A percentile compares a stretch with the other conserved stretches of the same genome.
phyloP scores from a whole-genome alignment of 2,888 invertebrate species.

The Drosophila cognata region DNA sequence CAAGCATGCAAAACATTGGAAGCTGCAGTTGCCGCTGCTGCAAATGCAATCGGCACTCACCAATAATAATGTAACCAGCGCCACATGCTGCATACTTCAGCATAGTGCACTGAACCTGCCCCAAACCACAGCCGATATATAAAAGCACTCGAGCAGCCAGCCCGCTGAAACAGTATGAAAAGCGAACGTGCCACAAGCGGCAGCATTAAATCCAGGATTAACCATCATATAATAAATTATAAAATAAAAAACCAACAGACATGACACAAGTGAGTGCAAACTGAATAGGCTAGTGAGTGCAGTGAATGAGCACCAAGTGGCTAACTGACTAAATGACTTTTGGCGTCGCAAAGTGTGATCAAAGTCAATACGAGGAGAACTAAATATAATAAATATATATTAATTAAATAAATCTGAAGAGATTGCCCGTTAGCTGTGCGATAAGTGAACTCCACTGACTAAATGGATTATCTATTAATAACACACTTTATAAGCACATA shows the following conservation, averaged over 20 bases:
- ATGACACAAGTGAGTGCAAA: conserved; percentile 65
- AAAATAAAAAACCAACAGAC: neutral
- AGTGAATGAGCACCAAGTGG: conserved; percentile 1
- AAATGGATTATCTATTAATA: neutral
- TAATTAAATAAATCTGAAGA: neutral
- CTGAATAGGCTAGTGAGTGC: conserved; percentile 12
- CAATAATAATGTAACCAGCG: conserved; percentile 34
- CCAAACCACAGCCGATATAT: conserved; percentile 39
- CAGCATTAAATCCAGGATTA: conserved; percentile 42
- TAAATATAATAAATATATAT: neutral
- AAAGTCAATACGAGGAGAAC: neutral
- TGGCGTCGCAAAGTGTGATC: neutral
- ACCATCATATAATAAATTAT: conserved; percentile 10
- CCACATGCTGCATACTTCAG: conserved; percentile 48
- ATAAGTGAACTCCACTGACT: neutral
- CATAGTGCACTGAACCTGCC: conserved; percentile 72
- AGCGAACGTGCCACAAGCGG: conserved; percentile 53
- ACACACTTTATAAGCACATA: neutral
- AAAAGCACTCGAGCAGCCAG: conserved; percentile 53
- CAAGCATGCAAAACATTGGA: conserved; percentile 44
- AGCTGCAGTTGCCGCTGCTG: conserved; percentile 52
- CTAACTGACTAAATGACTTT: neutral
- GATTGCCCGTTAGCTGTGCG: neutral
- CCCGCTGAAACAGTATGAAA: conserved; percentile 58
- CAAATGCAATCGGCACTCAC: conserved; percentile 46